phyloP scores from a whole-genome alignment of 1,140 invertebrate species.

The Anastatus disparis region DNA sequence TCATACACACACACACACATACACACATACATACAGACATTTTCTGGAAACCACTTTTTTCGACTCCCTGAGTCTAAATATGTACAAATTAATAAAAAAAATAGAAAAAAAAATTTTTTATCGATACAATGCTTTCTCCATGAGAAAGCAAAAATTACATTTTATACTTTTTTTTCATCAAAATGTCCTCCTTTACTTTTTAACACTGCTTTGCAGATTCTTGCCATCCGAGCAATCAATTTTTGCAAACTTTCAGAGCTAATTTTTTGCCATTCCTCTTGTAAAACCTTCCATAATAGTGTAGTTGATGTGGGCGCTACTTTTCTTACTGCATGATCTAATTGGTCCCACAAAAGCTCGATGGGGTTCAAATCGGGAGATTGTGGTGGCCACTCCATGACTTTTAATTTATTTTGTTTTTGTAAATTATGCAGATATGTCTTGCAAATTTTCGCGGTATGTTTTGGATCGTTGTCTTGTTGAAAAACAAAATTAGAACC shows the following conservation, averaged over 20 bases:
- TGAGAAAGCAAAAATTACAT: too few relatives aligned
- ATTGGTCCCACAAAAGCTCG: conserved; percentile 51
- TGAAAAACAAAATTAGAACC: conserved; percentile 46
- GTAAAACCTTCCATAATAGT: neutral
- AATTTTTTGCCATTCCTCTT: neutral
- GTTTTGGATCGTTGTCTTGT: too few relatives aligned
- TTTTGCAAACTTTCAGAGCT: neutral
- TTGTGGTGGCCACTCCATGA: too few relatives aligned
- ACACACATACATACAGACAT: too few relatives aligned
- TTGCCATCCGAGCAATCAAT: conserved; percentile 2
- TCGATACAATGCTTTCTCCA: too few relatives aligned
- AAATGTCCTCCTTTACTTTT: conserved; percentile 2
- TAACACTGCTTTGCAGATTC: neutral
- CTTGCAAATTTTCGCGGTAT: conserved; percentile 45
- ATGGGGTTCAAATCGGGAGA: conserved; percentile 56
- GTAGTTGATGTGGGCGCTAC: neutral
- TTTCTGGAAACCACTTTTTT: too few relatives aligned
- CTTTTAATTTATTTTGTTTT: too few relatives aligned
- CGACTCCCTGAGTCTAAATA: too few relatives aligned
- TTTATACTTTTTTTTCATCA: neutral
- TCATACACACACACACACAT: too few relatives aligned
- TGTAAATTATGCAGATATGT: conserved; percentile 41
- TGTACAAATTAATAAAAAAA: too few relatives aligned
- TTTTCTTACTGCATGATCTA: conserved; percentile 43
- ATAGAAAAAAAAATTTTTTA: too few relatives aligned